Conservation (phyloP, 2,113 vertebrate species). For the Petrocephalus microphthalmus region DNA sequence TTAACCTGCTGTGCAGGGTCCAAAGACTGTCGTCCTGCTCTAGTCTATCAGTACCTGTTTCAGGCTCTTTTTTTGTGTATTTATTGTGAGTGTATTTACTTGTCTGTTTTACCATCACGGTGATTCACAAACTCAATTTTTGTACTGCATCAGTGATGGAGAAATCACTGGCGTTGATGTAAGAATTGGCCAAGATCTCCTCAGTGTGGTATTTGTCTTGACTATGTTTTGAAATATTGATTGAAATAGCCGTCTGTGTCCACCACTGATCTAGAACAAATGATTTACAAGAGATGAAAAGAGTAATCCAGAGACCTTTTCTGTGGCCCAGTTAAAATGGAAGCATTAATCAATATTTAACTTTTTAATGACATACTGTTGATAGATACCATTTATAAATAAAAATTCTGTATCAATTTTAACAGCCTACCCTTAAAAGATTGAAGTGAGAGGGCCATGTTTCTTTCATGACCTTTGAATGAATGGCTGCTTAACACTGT, state of each 20-base stretch:
- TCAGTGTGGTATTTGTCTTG: neutral
- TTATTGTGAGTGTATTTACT: neutral
- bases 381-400: neutral
- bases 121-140: neutral
- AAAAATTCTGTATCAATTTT: neutral
- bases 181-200: neutral
- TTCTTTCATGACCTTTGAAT: neutral
- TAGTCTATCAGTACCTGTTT: neutral
- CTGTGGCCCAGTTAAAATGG: neutral
- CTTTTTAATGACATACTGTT: neutral
- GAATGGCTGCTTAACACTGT: neutral
- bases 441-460: neutral
- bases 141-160: neutral
- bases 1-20: constrained; percentile 11
- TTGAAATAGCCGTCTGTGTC: neutral
- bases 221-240: constrained; percentile 3
- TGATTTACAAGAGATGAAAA: neutral
- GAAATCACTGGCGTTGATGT: neutral
- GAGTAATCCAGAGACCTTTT: neutral
- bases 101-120: neutral
- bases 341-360: neutral
- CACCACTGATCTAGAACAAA: neutral
- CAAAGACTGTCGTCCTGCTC: neutral
- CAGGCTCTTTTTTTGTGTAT: neutral
- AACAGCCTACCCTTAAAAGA: neutral